A percentile compares a stretch with the other conserved stretches of the same genome.
Evolutionary conservation across 2,113 vertebrate species (phyloP).

Genomic region (Hiodon tergisus): DNA sequence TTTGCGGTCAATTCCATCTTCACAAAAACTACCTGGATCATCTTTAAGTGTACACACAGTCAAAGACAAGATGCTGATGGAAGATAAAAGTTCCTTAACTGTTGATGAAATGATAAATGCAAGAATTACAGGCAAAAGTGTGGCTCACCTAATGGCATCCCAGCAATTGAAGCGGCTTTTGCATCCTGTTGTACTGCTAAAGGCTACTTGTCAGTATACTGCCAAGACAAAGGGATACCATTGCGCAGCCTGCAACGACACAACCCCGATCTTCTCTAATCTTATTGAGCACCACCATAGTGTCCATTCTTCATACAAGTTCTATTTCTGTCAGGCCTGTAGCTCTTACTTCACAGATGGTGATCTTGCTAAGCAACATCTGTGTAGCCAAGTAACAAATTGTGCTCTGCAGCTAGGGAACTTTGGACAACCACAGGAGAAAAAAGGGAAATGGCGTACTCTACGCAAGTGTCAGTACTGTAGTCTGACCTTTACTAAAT

Average conservation of each 20-base stretch:
- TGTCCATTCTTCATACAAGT: slow-evolving; percentile 38
- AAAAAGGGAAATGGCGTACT: slow-evolving; percentile 2
- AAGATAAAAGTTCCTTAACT: not conserved
- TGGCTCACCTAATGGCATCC: slow-evolving; percentile 32
- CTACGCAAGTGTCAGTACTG: slow-evolving; percentile 46
- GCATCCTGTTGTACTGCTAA: slow-evolving; percentile 59
- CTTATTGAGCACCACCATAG: slow-evolving; percentile 57
- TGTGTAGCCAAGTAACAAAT: slow-evolving; percentile 31
- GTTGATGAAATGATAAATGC: not conserved
- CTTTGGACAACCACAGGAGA: not conserved
- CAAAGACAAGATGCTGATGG: not conserved
- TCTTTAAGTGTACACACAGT: not conserved
- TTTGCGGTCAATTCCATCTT: not conserved
- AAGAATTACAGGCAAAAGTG: not conserved
- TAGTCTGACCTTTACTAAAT: slow-evolving; percentile 37
- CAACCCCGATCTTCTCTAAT: slow-evolving; percentile 35
- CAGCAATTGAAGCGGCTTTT: slow-evolving; percentile 41
- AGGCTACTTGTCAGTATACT: slow-evolving; percentile 31
- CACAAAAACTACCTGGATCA: not conserved
- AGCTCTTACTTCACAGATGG: slow-evolving; percentile 41
- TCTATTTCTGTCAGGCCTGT: slow-evolving; percentile 51
- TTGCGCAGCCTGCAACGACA: slow-evolving; percentile 50
- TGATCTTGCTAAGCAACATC: slow-evolving; percentile 36
- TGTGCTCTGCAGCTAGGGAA: not conserved
- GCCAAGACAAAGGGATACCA: slow-evolving; percentile 28